Base-by-base conservation (phyloP, 2,113 vertebrate species). In the Lota lota region DNA sequence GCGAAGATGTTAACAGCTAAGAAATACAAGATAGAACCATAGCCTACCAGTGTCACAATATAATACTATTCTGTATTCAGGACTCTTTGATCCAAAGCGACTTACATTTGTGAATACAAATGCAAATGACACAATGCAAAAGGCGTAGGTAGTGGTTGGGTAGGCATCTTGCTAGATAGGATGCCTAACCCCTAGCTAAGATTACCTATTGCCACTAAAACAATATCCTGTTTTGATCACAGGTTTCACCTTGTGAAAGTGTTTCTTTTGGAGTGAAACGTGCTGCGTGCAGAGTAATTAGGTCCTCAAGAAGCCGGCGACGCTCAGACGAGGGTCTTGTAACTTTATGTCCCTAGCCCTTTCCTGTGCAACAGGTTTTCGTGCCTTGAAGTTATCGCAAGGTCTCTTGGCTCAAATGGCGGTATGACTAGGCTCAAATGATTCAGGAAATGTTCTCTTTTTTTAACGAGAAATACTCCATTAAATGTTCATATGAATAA, bases 401-500 rank as follows among this genome's bases (percentile, higher is more conserved):
- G 70, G 61, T 68, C 73, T 74, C 64, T 17, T 18, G 47, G 72
- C 79, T 74, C 65, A 79, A 81, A 85, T 71, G 67, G 69, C 82
- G 63, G 75, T 78, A 72, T 79, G 80, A 88, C 69, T 80, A 68
- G 72, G 69, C 57, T 22, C 79, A 85, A 85, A 83, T 71, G 47
- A 82, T 87, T 87, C 67, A 63, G 61, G 68, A 85, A 87, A 86
- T 84, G 83, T 74, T 59, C 58, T 87, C 85, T 68, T 69, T 63
- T 79, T 81, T 85, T 75, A 22, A 63, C 61, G 28, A 74, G 77
- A 80, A 86, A 84, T 82, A 86, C 77, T 84, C 75, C 62, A 85
- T 89, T 87, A 88, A 64, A 75, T 60, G 62, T 61, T 68, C 74
- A 82, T 83, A 87, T 84, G 86, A 91, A 89, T 84, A 87, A 54